These are phyloP conservation scores for Antechinus stuartii DNA, from an alignment of 2,113 vertebrate species.

Conservation along the genomic window DNA sequence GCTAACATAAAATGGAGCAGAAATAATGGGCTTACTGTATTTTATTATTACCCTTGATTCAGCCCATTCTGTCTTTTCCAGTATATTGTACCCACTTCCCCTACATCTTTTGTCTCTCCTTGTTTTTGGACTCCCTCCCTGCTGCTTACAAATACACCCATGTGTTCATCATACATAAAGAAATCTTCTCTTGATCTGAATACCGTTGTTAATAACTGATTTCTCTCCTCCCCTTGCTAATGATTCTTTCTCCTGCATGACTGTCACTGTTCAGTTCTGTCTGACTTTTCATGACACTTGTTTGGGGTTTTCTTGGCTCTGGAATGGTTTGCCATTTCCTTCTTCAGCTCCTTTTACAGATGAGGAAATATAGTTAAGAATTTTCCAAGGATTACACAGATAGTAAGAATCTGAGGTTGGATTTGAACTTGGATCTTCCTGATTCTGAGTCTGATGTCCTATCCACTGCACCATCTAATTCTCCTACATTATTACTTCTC, in stretches of 20 bases:
- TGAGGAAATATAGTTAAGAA: neutral
- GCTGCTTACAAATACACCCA: neutral
- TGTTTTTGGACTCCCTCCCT: neutral
- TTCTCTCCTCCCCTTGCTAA: neutral
- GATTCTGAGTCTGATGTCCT: neutral
- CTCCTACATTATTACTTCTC: neutral
- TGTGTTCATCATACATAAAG: neutral
- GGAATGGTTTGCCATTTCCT: neutral
- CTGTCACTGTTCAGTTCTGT: neutral
- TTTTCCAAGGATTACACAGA: neutral
- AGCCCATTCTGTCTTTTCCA: neutral
- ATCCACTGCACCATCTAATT: neutral
- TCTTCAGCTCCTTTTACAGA: neutral
- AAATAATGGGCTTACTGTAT: constrained; percentile 82
- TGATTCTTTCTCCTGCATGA: neutral
- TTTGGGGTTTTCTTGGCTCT: neutral
- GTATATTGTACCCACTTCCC: neutral
- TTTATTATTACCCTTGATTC: constrained; percentile 76
- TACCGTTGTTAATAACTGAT: neutral
- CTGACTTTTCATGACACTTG: neutral
- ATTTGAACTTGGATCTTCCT: neutral
- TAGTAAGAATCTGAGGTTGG: neutral
- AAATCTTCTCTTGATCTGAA: neutral
- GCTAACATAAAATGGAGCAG: constrained; percentile 81
- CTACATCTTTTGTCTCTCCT: neutral